Base-by-base conservation (phyloP, 2,888 invertebrate genomes). In the Synanthedon andrenaeformis region DNA sequence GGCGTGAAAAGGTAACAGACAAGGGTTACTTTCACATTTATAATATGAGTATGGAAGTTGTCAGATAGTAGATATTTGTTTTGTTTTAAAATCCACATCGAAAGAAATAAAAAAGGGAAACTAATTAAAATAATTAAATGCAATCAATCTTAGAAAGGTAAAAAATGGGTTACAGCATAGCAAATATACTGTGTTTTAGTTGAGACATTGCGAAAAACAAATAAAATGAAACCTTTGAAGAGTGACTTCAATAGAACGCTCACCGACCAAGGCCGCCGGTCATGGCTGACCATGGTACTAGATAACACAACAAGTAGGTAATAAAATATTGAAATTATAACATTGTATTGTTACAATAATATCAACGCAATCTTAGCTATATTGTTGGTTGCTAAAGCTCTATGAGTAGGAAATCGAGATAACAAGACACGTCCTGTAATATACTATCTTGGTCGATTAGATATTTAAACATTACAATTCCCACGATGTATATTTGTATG, bases 211-310 rank as follows among this genome's bases (percentile, higher is more conserved):
- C 68, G 76, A 77, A 81, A 82, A 62, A 61, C 67, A 64, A 60
- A 58, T 67, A 68, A 23, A 17, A 42, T 19, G 55, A 76, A 76
- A 74, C 73, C 72, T 76, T 77, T 73, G 62, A 69, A 70, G 65
- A 60, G 60, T 72, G 64, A 72, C 75, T 79, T 74, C 75, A 65
- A 65, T 62, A 71, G 67, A 67, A 79, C 85, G 70, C 72, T 84
- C 83, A 80, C 84, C 66, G 62, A 63, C 69, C 74, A 83, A 84
- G 84, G 85, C 78, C 74, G 64, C 58, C 70, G 75, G 83, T 84
- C 84, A 84, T 64, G 84, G 82, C 74, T 76, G 82, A 78, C 70
- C 75, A 79, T 79, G 77, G 80, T 72, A 62, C 80, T 66, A 79
- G 63, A 73, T 76, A 72, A 59, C 57, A 62, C 62, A 65, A 59